Evolutionary conservation across 2,113 vertebrate species (phyloP).

Genomic region (Panurus biarmicus): DNA sequence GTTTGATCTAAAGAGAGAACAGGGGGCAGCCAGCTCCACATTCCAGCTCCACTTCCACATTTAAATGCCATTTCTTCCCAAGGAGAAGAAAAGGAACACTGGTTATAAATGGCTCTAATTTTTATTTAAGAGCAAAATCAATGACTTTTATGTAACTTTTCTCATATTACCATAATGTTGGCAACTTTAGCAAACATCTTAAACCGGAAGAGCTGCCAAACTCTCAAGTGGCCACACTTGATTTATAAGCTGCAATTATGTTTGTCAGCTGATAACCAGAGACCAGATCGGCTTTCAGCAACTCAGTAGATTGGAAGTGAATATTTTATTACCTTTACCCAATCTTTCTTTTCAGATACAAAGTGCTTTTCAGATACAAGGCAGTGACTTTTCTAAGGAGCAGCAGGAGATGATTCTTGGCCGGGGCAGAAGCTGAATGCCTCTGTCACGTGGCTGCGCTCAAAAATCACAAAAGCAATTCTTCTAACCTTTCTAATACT

Average conservation of each 20-base stretch:
- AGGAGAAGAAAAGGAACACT: background rate
- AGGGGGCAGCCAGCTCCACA: background rate
- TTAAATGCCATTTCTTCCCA: background rate
- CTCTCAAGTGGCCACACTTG: background rate
- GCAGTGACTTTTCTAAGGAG: background rate
- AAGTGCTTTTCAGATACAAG: background rate
- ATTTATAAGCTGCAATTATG: slow-evolving; percentile 31
- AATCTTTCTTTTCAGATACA: background rate
- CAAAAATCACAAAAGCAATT: background rate
- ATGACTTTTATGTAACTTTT: background rate
- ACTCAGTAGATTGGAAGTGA: background rate
- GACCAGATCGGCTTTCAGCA: background rate
- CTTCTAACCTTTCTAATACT: background rate
- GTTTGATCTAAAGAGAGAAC: background rate
- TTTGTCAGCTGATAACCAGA: slow-evolving; percentile 41
- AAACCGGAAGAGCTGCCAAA: background rate
- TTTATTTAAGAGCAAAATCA: background rate
- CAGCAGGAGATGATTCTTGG: slow-evolving; percentile 1
- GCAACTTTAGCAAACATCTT: background rate
- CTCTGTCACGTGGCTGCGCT: background rate
- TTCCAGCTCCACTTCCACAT: background rate
- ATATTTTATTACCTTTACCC: slow-evolving; percentile 1
- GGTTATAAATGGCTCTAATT: background rate
- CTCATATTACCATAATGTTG: background rate
- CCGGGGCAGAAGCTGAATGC: background rate